phyloP scores from a whole-genome alignment of 2,113 vertebrate species.

The Polyodon spathula region DNA sequence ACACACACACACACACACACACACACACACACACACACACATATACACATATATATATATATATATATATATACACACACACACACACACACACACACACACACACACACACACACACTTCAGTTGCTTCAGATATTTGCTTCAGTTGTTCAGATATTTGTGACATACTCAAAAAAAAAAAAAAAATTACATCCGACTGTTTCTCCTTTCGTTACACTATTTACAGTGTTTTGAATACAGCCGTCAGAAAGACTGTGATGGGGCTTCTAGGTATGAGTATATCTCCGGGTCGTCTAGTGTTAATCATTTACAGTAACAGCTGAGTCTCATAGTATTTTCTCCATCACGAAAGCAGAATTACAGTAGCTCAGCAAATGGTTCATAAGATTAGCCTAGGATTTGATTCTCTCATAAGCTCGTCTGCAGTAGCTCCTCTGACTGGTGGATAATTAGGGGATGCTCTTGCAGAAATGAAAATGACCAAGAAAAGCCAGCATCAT shows the following conservation, averaged over 20 bases:
- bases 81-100: conserved; percentile 1
- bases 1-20: no score
- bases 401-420: neutral
- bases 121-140: neutral
- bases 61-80: no score
- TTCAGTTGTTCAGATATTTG: no score
- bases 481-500: neutral
- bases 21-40: no score
- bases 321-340: neutral
- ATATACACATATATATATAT: no score
- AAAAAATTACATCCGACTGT: no score
- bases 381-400: neutral
- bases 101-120: conserved; percentile 1
- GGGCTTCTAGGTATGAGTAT: no score
- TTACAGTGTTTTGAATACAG: no score
- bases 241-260: no score
- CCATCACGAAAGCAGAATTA: neutral
- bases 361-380: neutral
- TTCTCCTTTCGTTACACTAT: no score
- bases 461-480: neutral
- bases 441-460: neutral
- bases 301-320: neutral
- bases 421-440: neutral
- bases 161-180: no score
- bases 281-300: no score